phyloP scores from a whole-genome alignment of 2,797 vertebrate genomes.

The Meda fulgida region DNA sequence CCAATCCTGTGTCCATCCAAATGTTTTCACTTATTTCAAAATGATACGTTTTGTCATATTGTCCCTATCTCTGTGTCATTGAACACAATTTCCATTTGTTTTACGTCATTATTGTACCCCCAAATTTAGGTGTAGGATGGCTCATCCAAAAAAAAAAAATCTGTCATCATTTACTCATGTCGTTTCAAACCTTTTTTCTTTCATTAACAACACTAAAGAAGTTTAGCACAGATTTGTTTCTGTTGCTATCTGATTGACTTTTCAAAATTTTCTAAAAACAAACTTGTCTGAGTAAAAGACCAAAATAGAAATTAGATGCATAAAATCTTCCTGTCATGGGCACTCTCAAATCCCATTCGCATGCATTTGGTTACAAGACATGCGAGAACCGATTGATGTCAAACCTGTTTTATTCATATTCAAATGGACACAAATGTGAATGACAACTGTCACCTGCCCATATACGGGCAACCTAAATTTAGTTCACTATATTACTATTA shows the following conservation, averaged over 20 bases:
- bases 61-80: neutral
- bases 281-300: neutral
- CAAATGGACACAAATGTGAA: neutral
- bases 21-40: constrained; percentile 14
- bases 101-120: neutral
- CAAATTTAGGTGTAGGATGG: neutral
- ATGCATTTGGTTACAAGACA: neutral
- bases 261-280: neutral
- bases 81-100: neutral
- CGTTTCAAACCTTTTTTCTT: neutral
- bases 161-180: neutral
- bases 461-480: too few relatives aligned
- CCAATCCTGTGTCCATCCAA: constrained; percentile 1
- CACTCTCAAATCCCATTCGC: neutral
- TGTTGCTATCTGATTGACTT: neutral
- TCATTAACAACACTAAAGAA: neutral
- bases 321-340: neutral
- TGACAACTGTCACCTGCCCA: too few relatives aligned
- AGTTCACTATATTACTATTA: too few relatives aligned
- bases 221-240: neutral
- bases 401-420: constrained; percentile 2
- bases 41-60: neutral
- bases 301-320: neutral
- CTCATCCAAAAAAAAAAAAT: neutral
- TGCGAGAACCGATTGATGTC: neutral